phyloP scores from a whole-genome alignment of 2,113 vertebrate genomes.

The Turdus rufiventris region DNA sequence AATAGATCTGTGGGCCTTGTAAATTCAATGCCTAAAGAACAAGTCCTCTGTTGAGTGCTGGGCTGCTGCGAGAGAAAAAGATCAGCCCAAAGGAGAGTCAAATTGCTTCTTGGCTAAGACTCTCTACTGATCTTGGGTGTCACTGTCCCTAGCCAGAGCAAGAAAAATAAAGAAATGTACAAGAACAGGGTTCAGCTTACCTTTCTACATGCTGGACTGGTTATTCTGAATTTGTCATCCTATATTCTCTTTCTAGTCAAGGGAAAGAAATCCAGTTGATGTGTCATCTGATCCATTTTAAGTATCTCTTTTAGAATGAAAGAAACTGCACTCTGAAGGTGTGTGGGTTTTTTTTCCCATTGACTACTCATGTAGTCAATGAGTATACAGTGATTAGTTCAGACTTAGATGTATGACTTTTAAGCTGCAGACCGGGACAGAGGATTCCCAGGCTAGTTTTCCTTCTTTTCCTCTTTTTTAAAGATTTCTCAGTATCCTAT shows the following conservation, averaged over 20 bases:
- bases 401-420: background rate
- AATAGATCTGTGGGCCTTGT: background rate
- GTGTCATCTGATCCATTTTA: background rate
- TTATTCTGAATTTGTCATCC: background rate
- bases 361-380: background rate
- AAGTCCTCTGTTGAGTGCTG: background rate
- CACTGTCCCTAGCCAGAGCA: background rate
- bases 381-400: background rate
- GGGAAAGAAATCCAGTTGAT: background rate
- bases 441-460: background rate
- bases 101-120: background rate
- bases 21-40: background rate
- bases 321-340: background rate
- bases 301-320: background rate
- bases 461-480: background rate
- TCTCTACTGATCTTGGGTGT: background rate
- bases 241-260: background rate
- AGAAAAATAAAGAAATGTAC: background rate
- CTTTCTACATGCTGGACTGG: background rate
- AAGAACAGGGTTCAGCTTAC: background rate
- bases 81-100: background rate
- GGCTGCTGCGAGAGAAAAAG: background rate
- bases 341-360: background rate
- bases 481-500: background rate
- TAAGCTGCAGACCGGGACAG: background rate